phyloP scores from a whole-genome alignment of 2,113 vertebrate genomes.

The Suricata suricatta region DNA sequence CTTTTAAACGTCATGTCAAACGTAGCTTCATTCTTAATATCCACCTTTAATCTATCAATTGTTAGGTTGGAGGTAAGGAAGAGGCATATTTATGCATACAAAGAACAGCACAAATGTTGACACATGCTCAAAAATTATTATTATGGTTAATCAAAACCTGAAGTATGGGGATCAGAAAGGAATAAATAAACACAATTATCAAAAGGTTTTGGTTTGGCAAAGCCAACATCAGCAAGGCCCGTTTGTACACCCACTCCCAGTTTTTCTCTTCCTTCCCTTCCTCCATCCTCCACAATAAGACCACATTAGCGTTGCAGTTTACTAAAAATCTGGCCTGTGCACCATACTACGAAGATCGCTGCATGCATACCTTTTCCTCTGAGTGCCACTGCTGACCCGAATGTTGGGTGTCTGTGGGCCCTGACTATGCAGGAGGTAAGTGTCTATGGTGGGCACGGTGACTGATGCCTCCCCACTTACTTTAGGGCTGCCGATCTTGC shows the following conservation, averaged over 20 bases:
- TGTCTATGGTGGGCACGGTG: slow-evolving; percentile 88
- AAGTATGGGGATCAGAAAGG: slow-evolving; percentile 68
- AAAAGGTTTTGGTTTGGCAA: slow-evolving; percentile 61
- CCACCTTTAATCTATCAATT: not conserved
- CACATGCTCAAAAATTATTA: slow-evolving; percentile 73
- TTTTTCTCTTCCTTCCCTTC: slow-evolving; percentile 60
- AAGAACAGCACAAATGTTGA: slow-evolving; percentile 77
- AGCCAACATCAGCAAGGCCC: not conserved
- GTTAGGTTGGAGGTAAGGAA: slow-evolving; percentile 69
- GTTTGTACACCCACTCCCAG: not conserved
- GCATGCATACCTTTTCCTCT: slow-evolving; percentile 89
- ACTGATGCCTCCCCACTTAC: slow-evolving; percentile 92
- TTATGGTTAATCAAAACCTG: slow-evolving; percentile 59
- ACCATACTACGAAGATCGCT: slow-evolving; percentile 85
- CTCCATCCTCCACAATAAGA: slow-evolving; percentile 66
- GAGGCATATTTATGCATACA: slow-evolving; percentile 77
- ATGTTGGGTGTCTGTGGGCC: slow-evolving; percentile 87
- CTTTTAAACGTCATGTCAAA: slow-evolving; percentile 52
- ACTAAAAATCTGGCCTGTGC: slow-evolving; percentile 83
- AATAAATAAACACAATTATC: slow-evolving; percentile 65
- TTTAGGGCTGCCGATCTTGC: slow-evolving; percentile 97
- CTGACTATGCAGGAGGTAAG: slow-evolving; percentile 88
- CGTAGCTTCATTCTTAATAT: slow-evolving; percentile 70
- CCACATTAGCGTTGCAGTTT: slow-evolving; percentile 78
- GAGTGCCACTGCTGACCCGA: slow-evolving; percentile 87